Evolutionary conservation across 2,797 vertebrate genomes (phyloP).

Genomic region (Liparis tanakae): DNA sequence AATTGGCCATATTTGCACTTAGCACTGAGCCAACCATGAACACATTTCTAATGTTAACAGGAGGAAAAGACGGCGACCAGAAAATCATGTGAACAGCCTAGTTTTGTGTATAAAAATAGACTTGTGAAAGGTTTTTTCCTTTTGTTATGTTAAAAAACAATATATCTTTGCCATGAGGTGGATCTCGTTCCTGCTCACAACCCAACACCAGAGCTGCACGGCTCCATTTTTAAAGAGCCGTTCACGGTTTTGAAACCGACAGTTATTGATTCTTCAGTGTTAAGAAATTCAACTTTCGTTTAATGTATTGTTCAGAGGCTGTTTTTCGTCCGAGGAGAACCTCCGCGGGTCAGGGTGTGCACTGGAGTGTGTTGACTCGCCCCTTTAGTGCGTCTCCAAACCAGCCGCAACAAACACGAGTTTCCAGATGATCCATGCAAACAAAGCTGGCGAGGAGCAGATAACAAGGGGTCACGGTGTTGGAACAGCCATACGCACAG

Average conservation of each 20-base stretch:
- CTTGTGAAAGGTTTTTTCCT: slow-evolving; percentile 14
- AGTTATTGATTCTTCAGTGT: slow-evolving; percentile 64
- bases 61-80: not conserved
- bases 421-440: slow-evolving; percentile 72
- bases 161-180: slow-evolving; percentile 23
- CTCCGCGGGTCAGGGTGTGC: slow-evolving; percentile 48
- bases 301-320: slow-evolving; percentile 59
- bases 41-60: slow-evolving; percentile 12
- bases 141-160: slow-evolving; percentile 23
- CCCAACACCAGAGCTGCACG: slow-evolving; percentile 28
- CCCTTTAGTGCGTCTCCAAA: slow-evolving; percentile 60
- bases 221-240: slow-evolving; percentile 49
- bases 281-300: slow-evolving; percentile 67
- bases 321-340: slow-evolving; percentile 27
- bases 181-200: slow-evolving; percentile 31
- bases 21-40: slow-evolving; percentile 1
- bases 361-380: slow-evolving; percentile 63
- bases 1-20: slow-evolving; percentile 10
- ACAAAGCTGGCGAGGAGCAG: slow-evolving; percentile 72
- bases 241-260: slow-evolving; percentile 61
- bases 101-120: slow-evolving; percentile 13
- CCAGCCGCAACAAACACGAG: slow-evolving; percentile 52
- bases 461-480: slow-evolving; percentile 74
- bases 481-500: slow-evolving; percentile 51
- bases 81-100: not conserved